phyloP scores from a whole-genome alignment of 2,888 invertebrate genomes.

The Epistrophella euchroma region DNA sequence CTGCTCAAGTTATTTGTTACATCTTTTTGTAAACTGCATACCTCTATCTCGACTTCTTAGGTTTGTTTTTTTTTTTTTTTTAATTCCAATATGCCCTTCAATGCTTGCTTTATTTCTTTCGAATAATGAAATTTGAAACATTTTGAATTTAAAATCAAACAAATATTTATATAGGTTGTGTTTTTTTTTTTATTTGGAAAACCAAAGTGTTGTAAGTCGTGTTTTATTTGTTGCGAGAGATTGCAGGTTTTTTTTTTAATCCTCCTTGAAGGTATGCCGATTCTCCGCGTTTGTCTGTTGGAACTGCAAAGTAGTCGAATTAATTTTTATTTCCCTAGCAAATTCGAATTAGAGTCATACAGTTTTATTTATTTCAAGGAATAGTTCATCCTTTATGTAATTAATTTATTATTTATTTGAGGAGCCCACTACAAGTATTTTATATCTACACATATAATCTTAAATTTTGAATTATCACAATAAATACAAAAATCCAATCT shows the following conservation, averaged over 20 bases:
- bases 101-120: too few relatives aligned
- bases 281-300: too few relatives aligned
- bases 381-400: neutral
- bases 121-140: neutral
- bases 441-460: neutral
- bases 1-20: too few relatives aligned
- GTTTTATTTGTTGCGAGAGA: too few relatives aligned
- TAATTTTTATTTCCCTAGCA: constrained; percentile 7
- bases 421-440: neutral
- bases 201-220: neutral
- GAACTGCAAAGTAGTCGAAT: too few relatives aligned
- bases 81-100: too few relatives aligned
- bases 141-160: neutral
- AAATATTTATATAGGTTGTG: too few relatives aligned
- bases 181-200: neutral
- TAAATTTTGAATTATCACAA: neutral
- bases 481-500: neutral
- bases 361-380: neutral
- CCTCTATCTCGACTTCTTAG: too few relatives aligned
- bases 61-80: too few relatives aligned
- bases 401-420: neutral
- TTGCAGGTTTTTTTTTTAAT: too few relatives aligned
- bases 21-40: too few relatives aligned
- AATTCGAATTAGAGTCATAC: neutral
- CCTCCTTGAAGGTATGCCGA: too few relatives aligned